Base-by-base conservation (phyloP, 2,113 vertebrate genomes). In the Epinephelus fuscoguttatus region DNA sequence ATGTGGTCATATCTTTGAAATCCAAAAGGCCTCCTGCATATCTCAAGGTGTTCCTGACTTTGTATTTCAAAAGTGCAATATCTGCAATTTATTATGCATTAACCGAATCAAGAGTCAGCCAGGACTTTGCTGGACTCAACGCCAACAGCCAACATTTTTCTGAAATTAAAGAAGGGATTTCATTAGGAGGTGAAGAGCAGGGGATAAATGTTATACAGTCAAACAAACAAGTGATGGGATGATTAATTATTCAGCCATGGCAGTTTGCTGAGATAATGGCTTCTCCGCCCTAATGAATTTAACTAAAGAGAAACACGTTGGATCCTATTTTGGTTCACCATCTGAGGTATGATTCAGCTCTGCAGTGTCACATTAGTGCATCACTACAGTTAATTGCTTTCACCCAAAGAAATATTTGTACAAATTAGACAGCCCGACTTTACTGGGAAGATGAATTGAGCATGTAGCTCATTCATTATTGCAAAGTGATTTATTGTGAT, bases 241-340 rank as follows among this genome's bases (percentile, higher is more conserved):
- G 89, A 93, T 95, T 93, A 94, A 94, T 94, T 94, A 94, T 95
- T 95, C 84, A 95, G 88, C 80, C 40, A 14, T 70, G 79, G 87
- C 84, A 85, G 87, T 93, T 94, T 91, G 90, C 90, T 66, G 81
- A 93, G 85, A 92, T 92, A 93, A 94, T 94, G 84, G 86, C 89
- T 90, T 89, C 71, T 88, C 73, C 21, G 30, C 84, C 82, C 75
- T 91, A 86, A 90, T 91, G 87, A 90, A 86, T 94, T 92, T 89
- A 90, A 89, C 84, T 88, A 81, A 77, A 92, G 88, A 77, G 84
- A 88, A 90, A 92, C 77, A 80, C n/a, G 52, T 53, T 70, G 59
- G 69, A 72, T 90, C 82, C 81, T 56, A 88, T 91, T 93, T 81
- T 72, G 70, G 77, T 82, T 81, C 82, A 23, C 53, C 68, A 33